Conservation (phyloP, 2,113 vertebrate genomes). For the Morone saxatilis region DNA sequence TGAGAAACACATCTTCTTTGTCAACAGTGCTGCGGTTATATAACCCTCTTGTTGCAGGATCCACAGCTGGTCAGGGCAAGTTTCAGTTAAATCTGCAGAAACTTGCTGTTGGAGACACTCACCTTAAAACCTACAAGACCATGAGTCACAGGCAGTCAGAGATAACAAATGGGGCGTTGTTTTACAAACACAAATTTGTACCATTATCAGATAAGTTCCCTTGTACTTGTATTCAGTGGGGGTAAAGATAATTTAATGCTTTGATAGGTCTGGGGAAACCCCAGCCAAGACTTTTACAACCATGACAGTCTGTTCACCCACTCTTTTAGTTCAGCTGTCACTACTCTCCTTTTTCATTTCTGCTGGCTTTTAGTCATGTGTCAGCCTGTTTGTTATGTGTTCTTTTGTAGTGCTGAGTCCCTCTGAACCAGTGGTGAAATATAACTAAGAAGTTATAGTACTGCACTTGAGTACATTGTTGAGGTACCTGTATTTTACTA, state of each 20-base stretch:
- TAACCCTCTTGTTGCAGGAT: not conserved
- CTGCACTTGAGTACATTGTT: not conserved
- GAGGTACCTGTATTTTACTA: too few species aligned
- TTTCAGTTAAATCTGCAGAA: slow-evolving; percentile 33
- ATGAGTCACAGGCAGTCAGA: slow-evolving; percentile 26
- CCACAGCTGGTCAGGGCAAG: slow-evolving; percentile 26
- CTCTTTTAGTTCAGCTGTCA: slow-evolving; percentile 7
- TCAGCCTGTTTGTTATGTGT: not conserved
- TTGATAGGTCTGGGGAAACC: slow-evolving; percentile 34
- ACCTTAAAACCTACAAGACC: slow-evolving; percentile 33
- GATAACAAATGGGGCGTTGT: slow-evolving; percentile 55
- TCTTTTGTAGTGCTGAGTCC: not conserved
- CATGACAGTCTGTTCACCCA: slow-evolving; percentile 17
- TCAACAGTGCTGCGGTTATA: slow-evolving; percentile 12
- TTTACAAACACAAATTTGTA: slow-evolving; percentile 1
- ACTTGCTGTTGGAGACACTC: slow-evolving; percentile 10
- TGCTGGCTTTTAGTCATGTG: not conserved
- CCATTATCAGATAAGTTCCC: slow-evolving; percentile 38
- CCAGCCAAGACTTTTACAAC: slow-evolving; percentile 21
- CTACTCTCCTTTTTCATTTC: not conserved
- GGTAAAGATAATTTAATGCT: slow-evolving; percentile 9
- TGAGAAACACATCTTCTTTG: slow-evolving; percentile 17
- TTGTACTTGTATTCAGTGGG: not conserved
- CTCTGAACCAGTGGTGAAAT: not conserved
- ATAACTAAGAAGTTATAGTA: not conserved